A percentile compares a stretch with the other conserved stretches of the same genome.
Evolutionary conservation across 2,888 invertebrate genomes (phyloP).

Genomic region (Cheilosia impressa): DNA sequence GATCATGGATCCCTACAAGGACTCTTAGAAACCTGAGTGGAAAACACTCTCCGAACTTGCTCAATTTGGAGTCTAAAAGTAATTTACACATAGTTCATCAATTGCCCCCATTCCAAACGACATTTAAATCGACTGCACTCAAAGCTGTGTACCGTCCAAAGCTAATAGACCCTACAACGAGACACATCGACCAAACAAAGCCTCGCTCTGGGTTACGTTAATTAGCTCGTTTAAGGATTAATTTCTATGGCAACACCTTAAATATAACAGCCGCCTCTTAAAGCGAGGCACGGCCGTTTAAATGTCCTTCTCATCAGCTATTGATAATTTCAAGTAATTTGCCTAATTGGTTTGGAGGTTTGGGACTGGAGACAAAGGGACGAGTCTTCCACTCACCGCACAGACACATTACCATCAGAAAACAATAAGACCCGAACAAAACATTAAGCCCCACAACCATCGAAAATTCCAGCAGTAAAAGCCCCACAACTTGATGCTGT

Average conservation of each 20-base stretch:
- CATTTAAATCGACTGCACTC: no score
- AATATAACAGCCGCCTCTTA: not conserved
- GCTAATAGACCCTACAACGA: no score
- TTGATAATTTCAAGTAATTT: conserved; percentile 49
- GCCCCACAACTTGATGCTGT: conserved; percentile 63
- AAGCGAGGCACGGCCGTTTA: not conserved
- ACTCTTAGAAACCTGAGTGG: no score
- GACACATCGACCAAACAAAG: no score
- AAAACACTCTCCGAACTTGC: no score
- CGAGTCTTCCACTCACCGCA: not conserved
- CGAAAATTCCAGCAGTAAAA: conserved; percentile 62
- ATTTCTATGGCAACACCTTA: not conserved
- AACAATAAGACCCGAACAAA: conserved; percentile 36
- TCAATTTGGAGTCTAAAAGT: no score
- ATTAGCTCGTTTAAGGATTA: not conserved
- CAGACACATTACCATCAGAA: conserved; percentile 21
- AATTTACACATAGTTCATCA: no score
- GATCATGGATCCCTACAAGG: no score
- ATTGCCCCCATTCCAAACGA: no score
- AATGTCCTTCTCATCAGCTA: conserved; percentile 14
- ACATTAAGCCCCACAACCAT: conserved; percentile 60
- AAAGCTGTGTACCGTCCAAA: no score
- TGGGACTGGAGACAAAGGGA: conserved; percentile 5
- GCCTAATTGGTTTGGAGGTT: conserved; percentile 53
- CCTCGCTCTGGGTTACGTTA: no score